phyloP scores from a whole-genome alignment of 2,797 vertebrate genomes.

The Uromys caudimaculatus region DNA sequence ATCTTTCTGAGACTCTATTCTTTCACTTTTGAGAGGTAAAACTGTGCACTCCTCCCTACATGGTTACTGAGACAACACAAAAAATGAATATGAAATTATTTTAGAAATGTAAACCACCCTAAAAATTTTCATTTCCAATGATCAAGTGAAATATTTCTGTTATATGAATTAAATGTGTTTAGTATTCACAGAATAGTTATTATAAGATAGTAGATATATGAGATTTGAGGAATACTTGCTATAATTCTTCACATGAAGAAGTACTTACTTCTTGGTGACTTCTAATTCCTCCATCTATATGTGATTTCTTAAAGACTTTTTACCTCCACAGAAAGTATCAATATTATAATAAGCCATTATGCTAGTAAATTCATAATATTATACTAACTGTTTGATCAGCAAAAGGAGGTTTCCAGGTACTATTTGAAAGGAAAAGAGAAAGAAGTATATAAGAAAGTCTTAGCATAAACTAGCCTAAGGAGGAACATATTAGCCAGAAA shows the following conservation, averaged over 20 bases:
- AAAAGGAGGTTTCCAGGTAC: background rate
- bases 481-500: background rate
- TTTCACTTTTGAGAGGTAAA: constrained; percentile 39
- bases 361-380: background rate
- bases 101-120: constrained; percentile 57
- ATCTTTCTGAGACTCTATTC: constrained; percentile 5
- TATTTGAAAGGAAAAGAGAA: background rate
- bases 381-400: background rate
- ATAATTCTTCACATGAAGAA: constrained; percentile 24
- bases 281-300: constrained; percentile 5
- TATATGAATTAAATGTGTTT: constrained; percentile 49
- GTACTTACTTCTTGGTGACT: background rate
- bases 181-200: constrained; percentile 21
- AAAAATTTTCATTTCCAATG: constrained; percentile 59
- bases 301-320: constrained; percentile 22
- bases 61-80: constrained; percentile 50
- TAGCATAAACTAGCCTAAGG: background rate
- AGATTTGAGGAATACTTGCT: constrained; percentile 1
- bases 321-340: background rate
- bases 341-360: constrained; percentile 6
- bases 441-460: constrained; percentile 9
- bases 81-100: constrained; percentile 62
- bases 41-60: background rate
- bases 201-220: constrained; percentile 2
- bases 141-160: constrained; percentile 51